These are phyloP conservation scores for Brachyistius frenatus DNA, from an alignment of 2,113 vertebrate species.

Conservation along the genomic window DNA sequence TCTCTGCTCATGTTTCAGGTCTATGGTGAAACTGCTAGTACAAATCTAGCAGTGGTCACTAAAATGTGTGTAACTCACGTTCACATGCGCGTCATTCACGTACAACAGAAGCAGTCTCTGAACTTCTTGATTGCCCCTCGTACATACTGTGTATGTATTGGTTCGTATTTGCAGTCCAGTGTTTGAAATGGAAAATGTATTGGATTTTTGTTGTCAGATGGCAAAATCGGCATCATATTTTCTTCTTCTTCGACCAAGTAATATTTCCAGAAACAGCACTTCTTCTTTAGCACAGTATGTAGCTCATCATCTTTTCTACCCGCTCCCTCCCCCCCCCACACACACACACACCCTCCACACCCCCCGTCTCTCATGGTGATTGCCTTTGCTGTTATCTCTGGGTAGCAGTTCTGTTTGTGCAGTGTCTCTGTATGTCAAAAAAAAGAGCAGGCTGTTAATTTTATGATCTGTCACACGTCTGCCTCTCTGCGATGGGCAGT, in stretches of 20 bases:
- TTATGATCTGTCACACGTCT: slow-evolving; percentile 76
- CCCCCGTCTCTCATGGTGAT: slow-evolving; percentile 59
- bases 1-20: too few species aligned
- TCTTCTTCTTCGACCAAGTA: not conserved
- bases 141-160: too few species aligned
- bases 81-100: too few species aligned
- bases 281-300: slow-evolving; percentile 27
- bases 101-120: too few species aligned
- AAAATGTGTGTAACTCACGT: too few species aligned
- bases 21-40: too few species aligned
- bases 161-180: not conserved
- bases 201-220: not conserved
- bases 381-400: slow-evolving; percentile 77
- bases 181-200: not conserved
- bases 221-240: not conserved
- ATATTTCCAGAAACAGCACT: slow-evolving; percentile 20
- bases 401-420: slow-evolving; percentile 79
- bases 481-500: slow-evolving; percentile 44
- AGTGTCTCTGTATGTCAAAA: slow-evolving; percentile 69
- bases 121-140: too few species aligned
- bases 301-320: slow-evolving; percentile 10
- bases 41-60: too few species aligned
- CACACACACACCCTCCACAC: not conserved
- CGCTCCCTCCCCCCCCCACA: not conserved
- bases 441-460: slow-evolving; percentile 71